Percentiles rank a stretch among this genome's conserved stretches.
Evolutionary conservation across 2,113 vertebrate species (phyloP).

Genomic region (Otocyon megalotis): DNA sequence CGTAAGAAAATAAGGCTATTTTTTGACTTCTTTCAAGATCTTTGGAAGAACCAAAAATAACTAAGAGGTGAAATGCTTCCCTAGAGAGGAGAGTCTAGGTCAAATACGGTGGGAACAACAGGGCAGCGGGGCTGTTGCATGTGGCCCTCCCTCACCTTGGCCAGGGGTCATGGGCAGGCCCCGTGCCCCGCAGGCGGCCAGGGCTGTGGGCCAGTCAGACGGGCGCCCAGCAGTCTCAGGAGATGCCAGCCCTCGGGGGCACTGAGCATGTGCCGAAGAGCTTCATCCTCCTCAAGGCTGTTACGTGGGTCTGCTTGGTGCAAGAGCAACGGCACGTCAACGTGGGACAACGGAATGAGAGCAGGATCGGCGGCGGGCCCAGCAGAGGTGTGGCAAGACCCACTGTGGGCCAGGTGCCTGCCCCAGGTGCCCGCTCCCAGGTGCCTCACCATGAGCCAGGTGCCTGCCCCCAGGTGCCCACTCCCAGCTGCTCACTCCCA

Average conservation of each 20-base stretch:
- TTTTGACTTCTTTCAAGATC: not conserved
- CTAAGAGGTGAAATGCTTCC: accelerated
- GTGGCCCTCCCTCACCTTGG: not conserved
- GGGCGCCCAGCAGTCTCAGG: not conserved
- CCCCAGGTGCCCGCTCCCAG: too few species aligned
- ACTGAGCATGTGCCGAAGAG: not conserved
- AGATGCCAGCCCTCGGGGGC: not conserved
- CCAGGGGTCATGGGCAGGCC: not conserved
- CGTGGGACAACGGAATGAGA: not conserved
- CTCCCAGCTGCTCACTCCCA: too few species aligned
- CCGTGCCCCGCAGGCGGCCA: not conserved
- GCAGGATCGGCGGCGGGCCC: not conserved
- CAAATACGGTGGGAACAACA: not conserved
- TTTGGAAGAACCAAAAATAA: not conserved
- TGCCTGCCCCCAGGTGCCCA: too few species aligned
- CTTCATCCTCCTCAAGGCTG: not conserved
- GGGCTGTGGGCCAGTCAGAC: not conserved
- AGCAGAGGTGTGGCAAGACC: not conserved
- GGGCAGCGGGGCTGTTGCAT: not conserved
- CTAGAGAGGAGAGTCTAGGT: not conserved
- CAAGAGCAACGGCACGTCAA: not conserved
- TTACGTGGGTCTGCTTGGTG: not conserved
- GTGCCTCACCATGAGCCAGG: too few species aligned
- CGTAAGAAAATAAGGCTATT: not conserved
- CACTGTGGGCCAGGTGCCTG: not conserved